These are phyloP conservation scores for Ptiloglossa arizonensis DNA, from an alignment of 1,140 invertebrate species.

Conservation along the genomic window DNA sequence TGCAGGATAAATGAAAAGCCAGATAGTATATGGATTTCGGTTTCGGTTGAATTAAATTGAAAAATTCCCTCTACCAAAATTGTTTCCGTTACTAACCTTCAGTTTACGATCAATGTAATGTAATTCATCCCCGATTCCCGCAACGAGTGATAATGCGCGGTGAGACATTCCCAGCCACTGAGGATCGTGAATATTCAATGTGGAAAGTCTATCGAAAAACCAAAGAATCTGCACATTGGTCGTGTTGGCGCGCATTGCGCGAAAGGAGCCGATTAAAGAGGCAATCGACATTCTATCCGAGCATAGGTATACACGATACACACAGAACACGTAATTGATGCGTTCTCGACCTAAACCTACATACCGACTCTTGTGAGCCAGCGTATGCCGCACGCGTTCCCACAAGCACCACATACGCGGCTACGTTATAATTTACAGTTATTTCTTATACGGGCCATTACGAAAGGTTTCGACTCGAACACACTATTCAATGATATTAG, in stretches of 20 bases:
- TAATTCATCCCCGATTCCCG: no score
- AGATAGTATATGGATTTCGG: no score
- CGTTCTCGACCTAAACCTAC: conserved; percentile 68
- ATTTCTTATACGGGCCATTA: conserved; percentile 53
- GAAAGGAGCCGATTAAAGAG: conserved; percentile 3
- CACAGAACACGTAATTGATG: conserved; percentile 65
- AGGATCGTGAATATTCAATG: background rate
- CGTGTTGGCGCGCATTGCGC: background rate
- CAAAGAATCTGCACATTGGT: conserved; percentile 3
- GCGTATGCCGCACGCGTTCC: conserved; percentile 56
- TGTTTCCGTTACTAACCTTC: no score
- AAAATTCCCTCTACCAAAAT: no score
- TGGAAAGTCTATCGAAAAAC: background rate
- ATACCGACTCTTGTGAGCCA: conserved; percentile 56
- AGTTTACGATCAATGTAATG: no score
- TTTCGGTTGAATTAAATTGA: no score
- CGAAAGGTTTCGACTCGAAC: conserved; percentile 27
- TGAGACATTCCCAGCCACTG: background rate
- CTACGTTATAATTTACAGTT: conserved; percentile 68
- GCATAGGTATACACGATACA: conserved; percentile 46
- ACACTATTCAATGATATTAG: conserved; percentile 11
- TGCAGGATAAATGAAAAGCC: no score
- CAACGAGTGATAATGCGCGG: no score
- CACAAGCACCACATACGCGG: conserved; percentile 43
- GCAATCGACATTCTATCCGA: conserved; percentile 36